phyloP scores from a whole-genome alignment of 2,113 vertebrate species.

The Fulmarus glacialis region DNA sequence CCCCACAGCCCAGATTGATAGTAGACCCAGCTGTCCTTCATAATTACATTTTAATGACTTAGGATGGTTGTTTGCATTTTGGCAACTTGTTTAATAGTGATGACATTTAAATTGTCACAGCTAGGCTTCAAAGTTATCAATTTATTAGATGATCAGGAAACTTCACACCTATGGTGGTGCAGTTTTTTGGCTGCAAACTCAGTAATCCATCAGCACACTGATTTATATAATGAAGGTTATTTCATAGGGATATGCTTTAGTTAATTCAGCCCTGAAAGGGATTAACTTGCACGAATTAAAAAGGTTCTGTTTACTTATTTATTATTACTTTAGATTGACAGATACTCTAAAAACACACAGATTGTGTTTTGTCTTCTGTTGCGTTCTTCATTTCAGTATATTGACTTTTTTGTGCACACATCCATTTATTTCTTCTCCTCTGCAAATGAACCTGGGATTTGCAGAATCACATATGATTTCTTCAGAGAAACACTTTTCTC shows the following conservation, averaged over 20 bases:
- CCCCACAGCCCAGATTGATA: constrained; percentile 55
- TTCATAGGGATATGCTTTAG: constrained; percentile 30
- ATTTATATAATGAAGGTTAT: constrained; percentile 49
- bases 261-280: constrained; percentile 46
- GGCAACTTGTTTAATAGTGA: constrained; percentile 71
- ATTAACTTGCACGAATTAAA: constrained; percentile 34
- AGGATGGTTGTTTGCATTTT: constrained; percentile 65
- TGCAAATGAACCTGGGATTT: constrained; percentile 39
- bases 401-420: not conserved
- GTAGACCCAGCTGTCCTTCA: constrained; percentile 66
- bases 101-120: constrained; percentile 74
- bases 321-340: constrained; percentile 46
- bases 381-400: constrained; percentile 28
- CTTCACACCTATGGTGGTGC: constrained; percentile 38
- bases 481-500: not conserved
- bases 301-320: constrained; percentile 58
- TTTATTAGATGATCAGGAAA: constrained; percentile 68
- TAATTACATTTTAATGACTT: constrained; percentile 72
- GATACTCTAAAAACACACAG: constrained; percentile 48
- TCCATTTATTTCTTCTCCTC: not conserved
- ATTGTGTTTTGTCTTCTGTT: constrained; percentile 30
- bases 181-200: constrained; percentile 51
- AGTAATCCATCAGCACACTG: constrained; percentile 20
- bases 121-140: constrained; percentile 64
- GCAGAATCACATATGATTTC: not conserved